Evolutionary conservation across 2,797 vertebrate species (phyloP), one percentile per base, ranked within the genome.

Genomic region (Podargus strigoides): DNA sequence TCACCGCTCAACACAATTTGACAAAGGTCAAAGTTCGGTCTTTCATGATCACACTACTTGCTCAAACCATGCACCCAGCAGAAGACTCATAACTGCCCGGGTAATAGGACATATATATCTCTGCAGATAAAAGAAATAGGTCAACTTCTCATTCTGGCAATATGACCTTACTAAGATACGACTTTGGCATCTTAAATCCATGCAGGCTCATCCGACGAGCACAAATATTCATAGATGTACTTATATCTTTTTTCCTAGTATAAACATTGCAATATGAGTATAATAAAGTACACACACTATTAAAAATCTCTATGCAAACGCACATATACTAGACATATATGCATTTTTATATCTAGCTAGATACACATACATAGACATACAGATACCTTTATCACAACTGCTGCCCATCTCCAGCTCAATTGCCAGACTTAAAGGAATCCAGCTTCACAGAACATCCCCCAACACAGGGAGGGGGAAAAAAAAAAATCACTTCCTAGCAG

Each of bases 361-460:
- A 73, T 49, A 89, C 41, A 96, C 50, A 96, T 30, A 96, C 32
- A 86, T 64, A 90, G 44, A 95, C 63, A 87, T 27, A 95, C 84
- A 81, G 96, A 98, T 99, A 99, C 99, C 99, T 99, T 99, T 98
- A 97, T 99, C 98, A 95, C 99, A 99, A 98, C 98, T 99, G 99
- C 98, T 99, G 97, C 99, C 99, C 99, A 99, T 99, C 98, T 97
- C 98, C 97, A 94, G 97, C 97, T 97, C 97, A 97, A 96, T 93
- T 93, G 93, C 96, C 94, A 97, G 97, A 96, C 96, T 97, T 94
- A 97, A 88, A 96, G 94, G 92, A 97, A 97, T 97, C 97, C 97
- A 97, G 96, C 95, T 97, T 96, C 97, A 96, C 91, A 94, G 97
- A 96, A 94, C 96, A 97, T 82, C 94, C 87, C 87, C 97, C 95